These are phyloP conservation scores for Agonopterix arenella DNA, from an alignment of 2,888 invertebrate genomes.

Conservation along the genomic window DNA sequence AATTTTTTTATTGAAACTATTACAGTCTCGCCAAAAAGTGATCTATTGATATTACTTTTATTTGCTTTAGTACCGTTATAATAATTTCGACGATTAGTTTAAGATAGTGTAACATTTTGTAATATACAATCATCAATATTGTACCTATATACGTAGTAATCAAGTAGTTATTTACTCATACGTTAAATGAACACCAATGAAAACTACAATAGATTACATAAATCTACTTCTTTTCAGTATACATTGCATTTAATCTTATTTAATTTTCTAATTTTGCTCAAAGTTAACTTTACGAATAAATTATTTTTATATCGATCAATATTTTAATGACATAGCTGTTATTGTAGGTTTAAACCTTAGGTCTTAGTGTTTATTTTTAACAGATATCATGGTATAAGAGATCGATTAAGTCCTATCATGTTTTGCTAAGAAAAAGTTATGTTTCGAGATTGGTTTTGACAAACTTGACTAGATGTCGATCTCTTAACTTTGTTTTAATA, in stretches of 20 bases:
- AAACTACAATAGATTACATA: conserved; percentile 31
- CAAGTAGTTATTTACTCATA: conserved; percentile 13
- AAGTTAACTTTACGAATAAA: conserved; percentile 23
- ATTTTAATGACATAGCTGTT: conserved; percentile 27
- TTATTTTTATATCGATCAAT: conserved; percentile 25
- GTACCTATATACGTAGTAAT: conserved; percentile 10
- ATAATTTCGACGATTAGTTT: conserved; percentile 2
- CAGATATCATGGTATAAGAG: conserved; percentile 25
- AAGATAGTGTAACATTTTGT: conserved; percentile 9
- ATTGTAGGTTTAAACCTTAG: conserved; percentile 27
- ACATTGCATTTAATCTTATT: conserved; percentile 39
- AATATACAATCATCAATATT: conserved; percentile 6
- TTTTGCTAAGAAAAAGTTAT: background rate
- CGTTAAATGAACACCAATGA: conserved; percentile 55
- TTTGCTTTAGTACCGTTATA: background rate
- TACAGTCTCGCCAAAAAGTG: background rate
- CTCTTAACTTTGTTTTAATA: conserved; percentile 25
- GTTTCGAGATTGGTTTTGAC: background rate
- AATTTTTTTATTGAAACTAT: too few relatives aligned
- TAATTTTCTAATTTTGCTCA: conserved; percentile 51
- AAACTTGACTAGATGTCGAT: conserved; percentile 11
- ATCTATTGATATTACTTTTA: background rate
- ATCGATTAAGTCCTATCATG: conserved; percentile 13
- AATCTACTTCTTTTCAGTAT: conserved; percentile 20
- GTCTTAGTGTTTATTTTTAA: background rate